Percentiles rank a stretch among this genome's conserved stretches.
phyloP scores from a whole-genome alignment of 2,888 invertebrate genomes.

The Seira sanloemensis region DNA sequence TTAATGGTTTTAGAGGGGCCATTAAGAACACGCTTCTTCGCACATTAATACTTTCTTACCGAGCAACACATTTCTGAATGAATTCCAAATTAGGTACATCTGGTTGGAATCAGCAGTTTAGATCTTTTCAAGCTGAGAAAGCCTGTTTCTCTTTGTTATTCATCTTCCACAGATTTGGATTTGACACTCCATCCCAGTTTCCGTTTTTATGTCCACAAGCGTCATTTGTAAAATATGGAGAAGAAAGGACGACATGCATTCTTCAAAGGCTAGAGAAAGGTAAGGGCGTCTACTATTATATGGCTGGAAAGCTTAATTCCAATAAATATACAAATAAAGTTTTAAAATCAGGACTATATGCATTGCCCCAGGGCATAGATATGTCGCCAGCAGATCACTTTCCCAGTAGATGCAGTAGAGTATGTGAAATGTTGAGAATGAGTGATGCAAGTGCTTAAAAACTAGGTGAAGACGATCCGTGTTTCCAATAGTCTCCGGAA shows the following conservation, averaged over 20 bases:
- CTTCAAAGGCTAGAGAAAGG: not conserved
- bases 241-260: not conserved
- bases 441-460: too few species aligned
- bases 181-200: not conserved
- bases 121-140: not conserved
- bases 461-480: too few species aligned
- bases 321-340: not conserved
- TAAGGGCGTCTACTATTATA: not conserved
- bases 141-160: not conserved
- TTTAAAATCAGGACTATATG: not conserved
- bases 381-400: not conserved
- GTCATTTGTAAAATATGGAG: not conserved
- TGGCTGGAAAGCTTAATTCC: not conserved
- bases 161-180: not conserved
- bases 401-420: not conserved
- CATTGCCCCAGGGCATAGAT: not conserved
- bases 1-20: constrained; percentile 6
- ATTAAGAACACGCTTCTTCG: constrained; percentile 1
- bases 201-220: not conserved
- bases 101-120: not conserved
- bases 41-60: not conserved
- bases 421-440: not conserved
- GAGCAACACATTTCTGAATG: too few species aligned
- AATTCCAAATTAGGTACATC: not conserved
- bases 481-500: too few species aligned